Conservation (phyloP, 2,888 invertebrate species). For the Andrena bicolor region DNA sequence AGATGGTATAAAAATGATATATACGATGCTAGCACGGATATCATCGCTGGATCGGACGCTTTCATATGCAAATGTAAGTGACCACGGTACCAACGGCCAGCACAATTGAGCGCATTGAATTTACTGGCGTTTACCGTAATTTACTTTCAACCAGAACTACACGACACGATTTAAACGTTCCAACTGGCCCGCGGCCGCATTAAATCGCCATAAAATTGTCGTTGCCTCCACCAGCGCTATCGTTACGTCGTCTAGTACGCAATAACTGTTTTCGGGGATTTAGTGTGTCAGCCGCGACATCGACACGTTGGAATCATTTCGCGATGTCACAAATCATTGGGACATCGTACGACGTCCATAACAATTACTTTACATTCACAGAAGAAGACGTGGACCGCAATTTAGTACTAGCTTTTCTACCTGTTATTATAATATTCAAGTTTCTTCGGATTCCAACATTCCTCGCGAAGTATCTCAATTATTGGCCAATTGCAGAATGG, state of each 20-base stretch:
- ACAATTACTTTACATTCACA: neutral
- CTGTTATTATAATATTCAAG: neutral
- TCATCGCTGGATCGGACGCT: constrained; percentile 59
- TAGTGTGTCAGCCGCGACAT: constrained; percentile 7
- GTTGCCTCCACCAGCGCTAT: constrained; percentile 5
- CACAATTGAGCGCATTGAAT: constrained; percentile 65
- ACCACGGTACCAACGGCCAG: constrained; percentile 32
- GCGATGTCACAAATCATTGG: neutral
- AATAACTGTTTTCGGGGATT: constrained; percentile 46
- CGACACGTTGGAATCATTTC: neutral
- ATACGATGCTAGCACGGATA: constrained; percentile 46
- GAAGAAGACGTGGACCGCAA: no score
- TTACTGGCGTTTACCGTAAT: constrained; percentile 69
- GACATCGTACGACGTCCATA: neutral
- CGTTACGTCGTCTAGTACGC: constrained; percentile 37
- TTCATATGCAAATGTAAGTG: constrained; percentile 69
- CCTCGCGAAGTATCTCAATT: neutral
- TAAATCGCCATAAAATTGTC: constrained; percentile 61
- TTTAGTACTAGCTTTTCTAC: no score
- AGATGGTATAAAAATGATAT: constrained; percentile 21
- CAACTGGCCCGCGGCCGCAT: constrained; percentile 45
- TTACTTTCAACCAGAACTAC: constrained; percentile 58
- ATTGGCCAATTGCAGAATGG: neutral
- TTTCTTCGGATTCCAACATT: neutral
- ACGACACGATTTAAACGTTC: constrained; percentile 61